Base-by-base conservation (phyloP, 2,888 invertebrate genomes). In the Pristionchus entomophagus region DNA sequence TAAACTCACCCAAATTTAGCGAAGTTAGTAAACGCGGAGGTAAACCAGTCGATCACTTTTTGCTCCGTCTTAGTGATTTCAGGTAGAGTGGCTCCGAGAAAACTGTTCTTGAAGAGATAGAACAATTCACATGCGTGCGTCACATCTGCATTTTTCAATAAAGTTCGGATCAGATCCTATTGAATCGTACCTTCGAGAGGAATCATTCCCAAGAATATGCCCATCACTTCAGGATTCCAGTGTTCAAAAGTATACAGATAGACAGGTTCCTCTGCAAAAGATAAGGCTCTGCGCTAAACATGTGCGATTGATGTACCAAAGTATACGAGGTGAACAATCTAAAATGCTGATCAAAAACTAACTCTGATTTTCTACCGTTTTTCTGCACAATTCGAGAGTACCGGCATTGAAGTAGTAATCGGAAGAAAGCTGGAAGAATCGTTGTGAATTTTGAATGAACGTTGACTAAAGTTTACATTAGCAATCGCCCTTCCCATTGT, bases 191-290 rank as follows among this genome's bases (percentile, higher is more conserved):
- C 41, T 73, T n/a, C 12, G 6, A 45, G 1, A 10, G 73, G 41
- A 45, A 73, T 32, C 1, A 26, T 0, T n/a, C 17, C 14, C 0
- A 41, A 2, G 0, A 45, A 26, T 26, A 12, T 2, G 4, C 73
- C 73, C 4, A 73, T 35, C 8, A 12, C 1, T n/a, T 41, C 73
- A 10, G 73, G 73, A 8, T 41, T 73, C 22, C n/a, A 73, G 19
- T 73, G 73, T 2, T 45, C 73, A 14, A 73, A 73, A 2, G 41
- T 26, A 41, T 73, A 73, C n/a, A 73, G 73, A 8, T 26, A 73
- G 22, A 73, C 73, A 5, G 73, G 73, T n/a, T 73, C 73, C n/a
- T 73, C 73, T 73, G 41, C 8, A 73, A 73, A n/a, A n/a, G n/a
- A n/a, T n/a, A n/a, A n/a, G n/a, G n/a, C n/a, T n/a, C n/a, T n/a